A percentile compares a stretch with the other conserved stretches of the same genome.
These are phyloP conservation scores for Pantherophis vulpinus DNA, from an alignment of 2,797 vertebrate genomes.

Conservation along the genomic window DNA sequence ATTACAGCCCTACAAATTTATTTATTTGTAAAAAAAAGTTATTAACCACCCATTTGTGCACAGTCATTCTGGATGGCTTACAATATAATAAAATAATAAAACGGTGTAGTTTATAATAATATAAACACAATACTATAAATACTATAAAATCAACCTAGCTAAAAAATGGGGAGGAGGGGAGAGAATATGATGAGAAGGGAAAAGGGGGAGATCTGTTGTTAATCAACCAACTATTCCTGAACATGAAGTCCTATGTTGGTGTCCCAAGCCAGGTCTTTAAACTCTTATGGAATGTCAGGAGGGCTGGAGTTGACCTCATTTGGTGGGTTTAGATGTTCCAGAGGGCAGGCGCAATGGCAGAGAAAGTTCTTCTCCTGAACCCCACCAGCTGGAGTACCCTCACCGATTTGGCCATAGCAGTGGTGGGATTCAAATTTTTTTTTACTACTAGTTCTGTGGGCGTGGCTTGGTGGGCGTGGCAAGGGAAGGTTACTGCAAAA, in stretches of 20 bases:
- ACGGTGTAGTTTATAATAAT: not conserved
- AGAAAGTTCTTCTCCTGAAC: not conserved
- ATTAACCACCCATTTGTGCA: not conserved
- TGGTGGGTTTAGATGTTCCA: not conserved
- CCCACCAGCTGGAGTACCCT: not conserved
- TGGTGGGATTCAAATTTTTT: no score
- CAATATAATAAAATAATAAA: no score
- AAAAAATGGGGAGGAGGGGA: not conserved
- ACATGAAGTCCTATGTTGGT: no score
- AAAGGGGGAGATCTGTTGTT: not conserved
- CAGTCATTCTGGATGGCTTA: not conserved
- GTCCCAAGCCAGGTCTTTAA: not conserved
- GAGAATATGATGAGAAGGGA: not conserved
- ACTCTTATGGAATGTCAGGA: not conserved
- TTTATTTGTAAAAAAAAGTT: not conserved
- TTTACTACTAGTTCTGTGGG: no score
- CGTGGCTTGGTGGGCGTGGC: no score
- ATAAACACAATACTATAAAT: not conserved
- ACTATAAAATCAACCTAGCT: not conserved
- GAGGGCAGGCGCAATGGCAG: not conserved
- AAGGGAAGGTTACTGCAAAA: no score
- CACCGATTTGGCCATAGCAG: no score
- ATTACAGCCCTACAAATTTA: not conserved
- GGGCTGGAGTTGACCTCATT: not conserved
- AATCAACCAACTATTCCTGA: not conserved